phyloP scores from a whole-genome alignment of 2,113 vertebrate species.

The Paratilapia polleni region DNA sequence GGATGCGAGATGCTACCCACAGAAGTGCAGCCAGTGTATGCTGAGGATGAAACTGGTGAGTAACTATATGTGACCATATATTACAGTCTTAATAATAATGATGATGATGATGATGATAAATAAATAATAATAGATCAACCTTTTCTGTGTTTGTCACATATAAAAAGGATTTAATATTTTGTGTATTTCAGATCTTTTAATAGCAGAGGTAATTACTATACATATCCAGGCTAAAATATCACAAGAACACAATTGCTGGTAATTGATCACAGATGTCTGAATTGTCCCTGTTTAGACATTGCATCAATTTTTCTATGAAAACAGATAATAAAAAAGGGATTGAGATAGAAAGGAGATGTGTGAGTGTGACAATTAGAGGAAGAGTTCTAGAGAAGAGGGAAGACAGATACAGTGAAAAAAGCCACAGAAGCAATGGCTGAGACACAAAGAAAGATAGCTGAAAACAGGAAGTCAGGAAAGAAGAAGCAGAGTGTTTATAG shows the following conservation, averaged over 20 bases:
- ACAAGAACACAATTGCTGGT: not conserved
- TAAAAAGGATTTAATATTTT: too few relatives aligned
- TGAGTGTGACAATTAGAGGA: conserved; percentile 2
- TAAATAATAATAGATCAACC: too few relatives aligned
- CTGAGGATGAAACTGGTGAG: not conserved
- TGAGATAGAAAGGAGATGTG: not conserved
- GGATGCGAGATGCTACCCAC: not conserved
- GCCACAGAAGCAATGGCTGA: not conserved
- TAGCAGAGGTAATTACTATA: not conserved
- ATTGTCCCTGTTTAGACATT: not conserved
- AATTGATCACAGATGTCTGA: not conserved
- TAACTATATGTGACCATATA: not conserved
- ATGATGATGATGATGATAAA: not conserved
- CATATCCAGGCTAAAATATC: not conserved
- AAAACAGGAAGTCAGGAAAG: conserved; percentile 16
- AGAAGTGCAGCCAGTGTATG: not conserved
- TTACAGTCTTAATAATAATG: not conserved
- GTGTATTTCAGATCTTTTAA: not conserved
- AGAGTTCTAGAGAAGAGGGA: not conserved
- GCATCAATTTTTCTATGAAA: not conserved
- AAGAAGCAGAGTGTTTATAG: conserved; percentile 37
- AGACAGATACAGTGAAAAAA: not conserved
- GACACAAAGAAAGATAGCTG: conserved; percentile 16
- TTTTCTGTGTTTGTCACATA: too few relatives aligned
- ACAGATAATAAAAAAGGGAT: not conserved